Conservation (phyloP, 2,113 vertebrate genomes). For the Peromyscus californicus region DNA sequence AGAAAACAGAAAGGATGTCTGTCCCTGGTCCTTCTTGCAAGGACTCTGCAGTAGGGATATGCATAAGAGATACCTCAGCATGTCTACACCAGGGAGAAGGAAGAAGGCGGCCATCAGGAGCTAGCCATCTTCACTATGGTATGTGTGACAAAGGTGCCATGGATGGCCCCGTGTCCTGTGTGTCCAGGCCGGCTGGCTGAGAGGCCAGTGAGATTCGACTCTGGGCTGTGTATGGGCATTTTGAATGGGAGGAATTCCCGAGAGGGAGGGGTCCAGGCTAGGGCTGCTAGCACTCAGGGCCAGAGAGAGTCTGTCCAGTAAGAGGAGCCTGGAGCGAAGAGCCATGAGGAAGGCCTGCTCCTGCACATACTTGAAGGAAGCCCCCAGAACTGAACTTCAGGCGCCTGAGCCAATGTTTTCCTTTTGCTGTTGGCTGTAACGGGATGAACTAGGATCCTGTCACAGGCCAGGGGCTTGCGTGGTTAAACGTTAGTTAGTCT, state of each 20-base stretch:
- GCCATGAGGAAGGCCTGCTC: not conserved
- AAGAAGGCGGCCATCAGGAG: not conserved
- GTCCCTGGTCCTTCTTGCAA: not conserved
- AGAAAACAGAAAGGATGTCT: conserved; percentile 23
- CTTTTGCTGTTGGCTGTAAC: not conserved
- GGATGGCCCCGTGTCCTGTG: not conserved
- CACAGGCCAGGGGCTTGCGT: not conserved
- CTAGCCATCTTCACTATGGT: fast-evolving
- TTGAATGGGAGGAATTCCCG: not conserved
- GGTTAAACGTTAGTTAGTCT: not conserved
- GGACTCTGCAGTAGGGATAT: not conserved
- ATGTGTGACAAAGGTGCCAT: not conserved
- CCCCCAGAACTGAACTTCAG: no score
- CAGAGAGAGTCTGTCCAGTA: not conserved
- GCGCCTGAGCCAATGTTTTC: not conserved
- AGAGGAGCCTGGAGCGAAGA: not conserved
- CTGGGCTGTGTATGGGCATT: not conserved
- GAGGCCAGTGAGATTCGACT: not conserved
- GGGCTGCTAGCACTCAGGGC: not conserved
- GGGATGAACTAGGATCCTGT: not conserved
- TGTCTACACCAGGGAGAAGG: not conserved
- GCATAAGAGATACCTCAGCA: not conserved
- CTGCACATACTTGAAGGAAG: not conserved
- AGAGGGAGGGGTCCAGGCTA: not conserved
- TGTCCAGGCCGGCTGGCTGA: not conserved